Conservation (phyloP, 2,797 vertebrate species). For the Kryptopterus vitreolus region DNA sequence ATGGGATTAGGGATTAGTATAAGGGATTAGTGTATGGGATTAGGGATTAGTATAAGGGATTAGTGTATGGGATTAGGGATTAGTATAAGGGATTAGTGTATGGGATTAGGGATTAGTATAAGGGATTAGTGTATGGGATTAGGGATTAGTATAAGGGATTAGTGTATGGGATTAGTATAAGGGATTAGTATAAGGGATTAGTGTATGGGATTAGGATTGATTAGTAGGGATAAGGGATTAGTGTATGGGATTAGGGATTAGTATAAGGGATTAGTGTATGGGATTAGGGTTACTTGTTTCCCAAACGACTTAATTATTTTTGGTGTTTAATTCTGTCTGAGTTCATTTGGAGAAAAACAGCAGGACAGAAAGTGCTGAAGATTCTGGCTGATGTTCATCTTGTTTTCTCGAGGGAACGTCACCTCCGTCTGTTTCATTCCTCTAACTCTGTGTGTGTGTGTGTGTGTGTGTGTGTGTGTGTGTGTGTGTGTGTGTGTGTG, state of each 20-base stretch:
- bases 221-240: neutral
- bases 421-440: slow-evolving; percentile 9
- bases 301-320: too few relatives aligned
- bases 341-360: neutral
- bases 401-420: slow-evolving; percentile 7
- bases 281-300: too few relatives aligned
- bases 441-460: neutral
- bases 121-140: neutral
- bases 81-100: neutral
- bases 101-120: neutral
- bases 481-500: slow-evolving; percentile 47
- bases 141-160: too few relatives aligned
- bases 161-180: neutral
- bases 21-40: neutral
- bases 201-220: too few relatives aligned
- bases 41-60: neutral
- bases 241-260: too few relatives aligned
- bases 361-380: neutral
- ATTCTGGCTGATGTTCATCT: neutral
- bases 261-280: too few relatives aligned
- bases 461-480: slow-evolving; percentile 45
- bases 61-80: too few relatives aligned
- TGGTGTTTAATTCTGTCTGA: neutral
- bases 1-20: too few relatives aligned
- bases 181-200: neutral